These are phyloP conservation scores for Corapipo altera DNA, from an alignment of 2,113 vertebrate genomes.

Conservation along the genomic window DNA sequence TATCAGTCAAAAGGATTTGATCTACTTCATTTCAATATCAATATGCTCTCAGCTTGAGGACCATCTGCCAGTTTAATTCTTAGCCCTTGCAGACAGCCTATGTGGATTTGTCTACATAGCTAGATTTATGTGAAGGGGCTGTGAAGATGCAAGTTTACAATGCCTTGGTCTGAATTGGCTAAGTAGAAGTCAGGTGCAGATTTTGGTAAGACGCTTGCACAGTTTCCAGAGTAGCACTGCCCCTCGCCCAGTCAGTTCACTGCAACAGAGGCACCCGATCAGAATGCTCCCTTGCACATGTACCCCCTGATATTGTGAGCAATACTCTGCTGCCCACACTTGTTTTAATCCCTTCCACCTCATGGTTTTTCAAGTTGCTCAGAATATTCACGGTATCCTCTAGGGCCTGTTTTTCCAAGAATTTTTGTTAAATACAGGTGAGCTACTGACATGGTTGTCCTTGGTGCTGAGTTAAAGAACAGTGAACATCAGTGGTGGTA, in stretches of 20 bases:
- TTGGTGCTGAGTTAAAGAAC: neutral
- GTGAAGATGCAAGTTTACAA: neutral
- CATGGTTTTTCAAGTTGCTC: neutral
- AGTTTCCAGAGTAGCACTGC: neutral
- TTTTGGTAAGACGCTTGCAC: neutral
- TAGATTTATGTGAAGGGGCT: fast-evolving
- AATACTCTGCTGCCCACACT: neutral
- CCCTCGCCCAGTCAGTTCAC: too few species aligned
- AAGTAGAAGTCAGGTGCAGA: neutral
- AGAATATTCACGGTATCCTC: neutral
- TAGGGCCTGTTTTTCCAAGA: neutral
- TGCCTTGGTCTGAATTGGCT: fast-evolving
- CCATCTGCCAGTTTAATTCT: neutral
- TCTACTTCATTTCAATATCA: neutral
- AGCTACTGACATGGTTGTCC: neutral
- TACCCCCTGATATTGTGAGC: fast-evolving
- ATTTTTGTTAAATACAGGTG: neutral
- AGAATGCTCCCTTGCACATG: fast-evolving
- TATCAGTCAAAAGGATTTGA: neutral
- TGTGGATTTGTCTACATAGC: neutral
- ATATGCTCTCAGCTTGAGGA: neutral
- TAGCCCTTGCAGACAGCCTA: neutral
- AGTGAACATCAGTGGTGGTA: fast-evolving
- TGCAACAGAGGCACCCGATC: neutral
- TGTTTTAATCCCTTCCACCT: neutral